Base-by-base conservation (phyloP, 2,797 vertebrate genomes). In the Chloroceryle inda region DNA sequence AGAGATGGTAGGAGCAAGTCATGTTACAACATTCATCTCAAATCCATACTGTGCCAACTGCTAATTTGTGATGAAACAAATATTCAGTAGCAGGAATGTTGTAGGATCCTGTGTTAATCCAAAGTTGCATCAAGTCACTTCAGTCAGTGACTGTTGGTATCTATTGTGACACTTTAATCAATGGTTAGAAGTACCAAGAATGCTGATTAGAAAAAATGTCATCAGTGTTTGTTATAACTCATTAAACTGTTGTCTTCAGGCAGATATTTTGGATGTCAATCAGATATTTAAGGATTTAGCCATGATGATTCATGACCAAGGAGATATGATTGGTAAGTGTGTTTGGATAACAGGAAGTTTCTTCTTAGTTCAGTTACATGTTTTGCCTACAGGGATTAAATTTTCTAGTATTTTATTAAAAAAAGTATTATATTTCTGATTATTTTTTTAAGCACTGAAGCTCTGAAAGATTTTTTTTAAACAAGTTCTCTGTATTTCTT, bases 231-330 rank as follows among this genome's bases (percentile, higher is more conserved):
- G 16, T 92, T 88, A 5, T 94, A 96, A 96, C 50, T 58, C 91
- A 50, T 95, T 61, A 23, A 90, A 76, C 40, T 92, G 23, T 97
- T 92, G 91, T 82, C 97, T 98, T 94, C 97, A 99, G 99, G 99
- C 99, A 81, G 99, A 99, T 88, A 99, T 99, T 96, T 94, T 99
- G 98, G 99, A 99, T 94, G 99, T 99, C 78, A 99, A 99, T 97
- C 99, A 99, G 98, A 99, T 99, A 97, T 99, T 99, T 97, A 99
- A 99, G 97, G 99, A 99, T 98, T 97, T 99, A 95, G 99, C 99
- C 45, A 98, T 99, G 96, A 99, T 99, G 99, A 99, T 99, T 96
- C 99, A 99, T 53, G 99, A 99, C 94, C 99, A 99, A 96, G 99
- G 99, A 95, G 99, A 99, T 86, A 98, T 99, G 98, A 99, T 99